phyloP scores from a whole-genome alignment of 2,113 vertebrate genomes.

The Barnardius zonarius region DNA sequence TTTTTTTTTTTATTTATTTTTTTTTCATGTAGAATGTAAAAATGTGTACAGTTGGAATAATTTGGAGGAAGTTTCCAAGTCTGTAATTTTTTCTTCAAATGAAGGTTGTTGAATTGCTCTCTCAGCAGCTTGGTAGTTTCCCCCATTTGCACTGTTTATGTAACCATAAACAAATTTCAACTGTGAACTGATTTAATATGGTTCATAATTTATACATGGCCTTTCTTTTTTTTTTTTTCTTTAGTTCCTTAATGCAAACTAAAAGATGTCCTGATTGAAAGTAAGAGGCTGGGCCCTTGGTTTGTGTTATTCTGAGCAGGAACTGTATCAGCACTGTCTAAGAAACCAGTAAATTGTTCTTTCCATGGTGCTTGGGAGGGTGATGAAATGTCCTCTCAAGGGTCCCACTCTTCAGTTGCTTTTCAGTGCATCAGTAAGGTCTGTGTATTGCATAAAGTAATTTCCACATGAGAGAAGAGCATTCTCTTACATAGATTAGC shows the following conservation, averaged over 20 bases:
- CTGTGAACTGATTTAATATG: neutral
- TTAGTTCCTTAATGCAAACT: neutral
- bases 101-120: neutral
- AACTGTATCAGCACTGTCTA: neutral
- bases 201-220: neutral
- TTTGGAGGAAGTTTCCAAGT: neutral
- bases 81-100: neutral
- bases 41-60: neutral
- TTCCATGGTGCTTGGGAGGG: neutral
- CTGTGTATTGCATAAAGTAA: neutral
- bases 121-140: neutral
- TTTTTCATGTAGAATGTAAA: neutral
- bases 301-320: neutral
- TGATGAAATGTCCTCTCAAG: neutral
- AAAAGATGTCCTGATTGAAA: neutral
- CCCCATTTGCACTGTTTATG: neutral
- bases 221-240: neutral
- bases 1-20: too few relatives aligned
- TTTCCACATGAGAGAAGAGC: neutral
- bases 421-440: fast-evolving
- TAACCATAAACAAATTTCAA: neutral
- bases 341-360: neutral
- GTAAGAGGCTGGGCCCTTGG: neutral
- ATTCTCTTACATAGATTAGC: neutral
- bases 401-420: neutral